Evolutionary conservation across 1,140 invertebrate genomes (phyloP), one percentile per base, ranked within the genome.

Genomic region (Drosophila fuyamai): DNA sequence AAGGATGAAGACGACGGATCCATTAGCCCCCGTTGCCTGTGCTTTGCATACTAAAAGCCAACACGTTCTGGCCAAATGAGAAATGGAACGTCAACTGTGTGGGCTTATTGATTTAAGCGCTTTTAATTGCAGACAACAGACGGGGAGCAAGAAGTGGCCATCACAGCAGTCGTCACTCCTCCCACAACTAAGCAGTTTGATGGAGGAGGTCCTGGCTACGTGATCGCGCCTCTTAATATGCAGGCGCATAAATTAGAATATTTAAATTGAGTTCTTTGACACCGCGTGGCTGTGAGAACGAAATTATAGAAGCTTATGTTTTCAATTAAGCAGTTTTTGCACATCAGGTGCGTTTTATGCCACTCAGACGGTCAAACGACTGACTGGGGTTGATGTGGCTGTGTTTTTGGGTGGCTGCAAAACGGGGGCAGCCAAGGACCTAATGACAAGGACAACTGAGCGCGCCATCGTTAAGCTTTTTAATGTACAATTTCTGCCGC

Each of bases 311-410:
- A 81, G 84, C 84, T 88, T 89, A 89, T 89, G 80, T 89, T 89
- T 79, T 88, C 84, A 88, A 88, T 88, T 88, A 88, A 84, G 84
- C 80, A 89, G 70, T 88, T 88, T 84, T 81, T 80, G 76, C 77
- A 88, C 83, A 88, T 84, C 84, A 88, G 84, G 84, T 88, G 84
- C 68, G 84, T 83, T 88, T 88, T 68, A 88, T 89, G 79, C 53
- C 60, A 68, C 59, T 47, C 80, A 78, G 71, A 71, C 76, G 63
- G 57, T 72, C 76, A 60, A 54, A 58, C 54, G 65, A 35, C 61
- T 40, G 32, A 43, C 48, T 13, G 38, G 13, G 29, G 23, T 23
- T 23, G 23, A 23, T 51, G 27, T 10, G n/a, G 8, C 23, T 23
- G 23, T 23, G n/a, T 0, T 29, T 14, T 1, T 3, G 18, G 48